phyloP scores from a whole-genome alignment of 2,888 invertebrate genomes.

The Tipula vernalis region DNA sequence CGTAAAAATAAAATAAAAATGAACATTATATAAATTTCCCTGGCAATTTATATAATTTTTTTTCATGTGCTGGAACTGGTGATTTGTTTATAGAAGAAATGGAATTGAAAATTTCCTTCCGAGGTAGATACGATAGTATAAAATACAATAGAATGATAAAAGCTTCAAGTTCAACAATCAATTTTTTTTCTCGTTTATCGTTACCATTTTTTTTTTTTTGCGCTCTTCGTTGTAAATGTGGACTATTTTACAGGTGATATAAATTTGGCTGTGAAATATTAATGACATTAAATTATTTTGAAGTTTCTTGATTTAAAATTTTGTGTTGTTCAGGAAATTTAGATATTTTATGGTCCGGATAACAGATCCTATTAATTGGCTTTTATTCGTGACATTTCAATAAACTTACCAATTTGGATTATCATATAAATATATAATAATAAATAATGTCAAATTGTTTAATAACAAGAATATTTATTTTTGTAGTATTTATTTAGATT shows the following conservation, averaged over 20 bases:
- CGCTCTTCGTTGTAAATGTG: neutral
- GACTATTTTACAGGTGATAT: neutral
- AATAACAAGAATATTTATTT: no score
- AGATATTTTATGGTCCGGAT: neutral
- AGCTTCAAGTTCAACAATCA: slow-evolving; percentile 4
- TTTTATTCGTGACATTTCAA: neutral
- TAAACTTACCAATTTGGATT: neutral
- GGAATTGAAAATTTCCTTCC: slow-evolving; percentile 4
- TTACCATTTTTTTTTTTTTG: neutral
- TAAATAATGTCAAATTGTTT: no score
- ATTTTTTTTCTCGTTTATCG: neutral
- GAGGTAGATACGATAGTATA: neutral
- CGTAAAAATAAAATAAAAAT: neutral
- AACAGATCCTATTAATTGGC: neutral
- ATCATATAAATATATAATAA: no score
- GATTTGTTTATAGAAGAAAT: neutral
- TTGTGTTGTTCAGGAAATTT: neutral
- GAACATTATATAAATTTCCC: neutral
- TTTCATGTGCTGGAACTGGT: neutral
- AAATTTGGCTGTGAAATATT: neutral
- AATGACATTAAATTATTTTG: neutral
- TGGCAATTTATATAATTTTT: neutral
- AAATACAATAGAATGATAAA: neutral
- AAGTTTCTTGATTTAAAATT: neutral
- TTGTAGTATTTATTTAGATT: no score